phyloP scores from a whole-genome alignment of 1,140 invertebrate species.

The Micrasema longulum region DNA sequence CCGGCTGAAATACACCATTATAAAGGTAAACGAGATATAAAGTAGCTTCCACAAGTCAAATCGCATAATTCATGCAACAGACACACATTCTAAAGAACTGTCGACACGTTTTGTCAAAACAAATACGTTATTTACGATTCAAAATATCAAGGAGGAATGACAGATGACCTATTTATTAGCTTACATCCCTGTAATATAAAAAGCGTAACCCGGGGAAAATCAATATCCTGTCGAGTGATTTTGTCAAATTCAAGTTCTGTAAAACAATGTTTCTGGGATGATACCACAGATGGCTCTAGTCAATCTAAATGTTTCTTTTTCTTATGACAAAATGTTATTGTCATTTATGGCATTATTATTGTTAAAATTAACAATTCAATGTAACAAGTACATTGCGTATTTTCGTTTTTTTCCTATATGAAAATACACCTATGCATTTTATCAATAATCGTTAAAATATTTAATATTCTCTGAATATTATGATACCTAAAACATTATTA shows the following conservation, averaged over 20 bases:
- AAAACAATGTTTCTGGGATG: not conserved
- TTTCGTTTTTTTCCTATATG: not conserved
- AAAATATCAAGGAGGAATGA: conserved; percentile 12
- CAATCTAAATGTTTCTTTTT: not conserved
- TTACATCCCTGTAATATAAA: no score
- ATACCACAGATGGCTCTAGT: conserved; percentile 19
- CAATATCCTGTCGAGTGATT: conserved; percentile 18
- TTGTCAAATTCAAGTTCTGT: not conserved
- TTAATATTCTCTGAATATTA: no score
- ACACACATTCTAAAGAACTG: not conserved
- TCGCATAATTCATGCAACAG: not conserved
- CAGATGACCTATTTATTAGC: conserved; percentile 30
- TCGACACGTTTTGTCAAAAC: conserved; percentile 7
- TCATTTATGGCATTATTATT: not conserved
- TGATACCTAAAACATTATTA: no score
- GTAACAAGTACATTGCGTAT: not conserved
- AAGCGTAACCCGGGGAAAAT: conserved; percentile 26
- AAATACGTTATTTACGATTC: conserved; percentile 16
- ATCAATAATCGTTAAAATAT: no score
- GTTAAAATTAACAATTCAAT: not conserved
- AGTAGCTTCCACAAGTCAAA: not conserved
- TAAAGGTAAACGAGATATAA: not conserved
- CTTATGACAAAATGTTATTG: not conserved
- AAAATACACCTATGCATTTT: no score
- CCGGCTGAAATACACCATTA: conserved; percentile 6